Base-by-base conservation (phyloP, 2,113 vertebrate genomes). In the Procavia capensis region DNA sequence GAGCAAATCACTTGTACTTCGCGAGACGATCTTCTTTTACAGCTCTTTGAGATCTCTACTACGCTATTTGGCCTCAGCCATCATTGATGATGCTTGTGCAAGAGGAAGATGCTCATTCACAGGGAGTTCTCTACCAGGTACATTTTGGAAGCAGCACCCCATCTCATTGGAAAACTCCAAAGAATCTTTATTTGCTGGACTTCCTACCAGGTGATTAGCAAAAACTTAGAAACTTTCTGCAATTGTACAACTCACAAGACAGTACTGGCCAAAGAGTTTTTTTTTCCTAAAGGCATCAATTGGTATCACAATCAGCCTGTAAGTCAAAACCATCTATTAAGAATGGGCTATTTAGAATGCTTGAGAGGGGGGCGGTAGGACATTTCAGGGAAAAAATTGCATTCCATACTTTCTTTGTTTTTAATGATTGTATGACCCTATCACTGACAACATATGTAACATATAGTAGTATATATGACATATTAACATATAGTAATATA, bases 151-250 rank as follows among this genome's bases (percentile, higher is more conserved):
- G 45, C 39, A 72, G 83, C 11, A 41, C 24, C 47, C 84, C 85
- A 95, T 83, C 72, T 94, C 92, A 78, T 94, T 82, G 79, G 85
- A 94, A 54, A 95, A 95, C 74, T 85, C 90, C 22, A 54, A 90
- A 74, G 85, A 84, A 81, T 88, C 87, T 91, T 81, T 90, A 88
- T 92, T 85, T 94, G 85, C 39, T 94, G 31, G 66, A 92, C 90
- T 95, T 82, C 36, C 59, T 91, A 50, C 68, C 47, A 76, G 74
- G 66, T 13, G 34, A 95, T 82, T 25, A 64, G 81, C 64, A 82
- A 83, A 85, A 83, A 41, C 17, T 63, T 22, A 36, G 59, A 85
- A 68, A 43, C 10, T 59, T 87, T 94, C 82, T 74, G 59, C 25
- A 87, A 81, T 4, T 68, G 20, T 45, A 0, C 41, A 61, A 86